Evolutionary conservation across 2,113 vertebrate species (phyloP).

Genomic region (Prionailurus viverrinus): DNA sequence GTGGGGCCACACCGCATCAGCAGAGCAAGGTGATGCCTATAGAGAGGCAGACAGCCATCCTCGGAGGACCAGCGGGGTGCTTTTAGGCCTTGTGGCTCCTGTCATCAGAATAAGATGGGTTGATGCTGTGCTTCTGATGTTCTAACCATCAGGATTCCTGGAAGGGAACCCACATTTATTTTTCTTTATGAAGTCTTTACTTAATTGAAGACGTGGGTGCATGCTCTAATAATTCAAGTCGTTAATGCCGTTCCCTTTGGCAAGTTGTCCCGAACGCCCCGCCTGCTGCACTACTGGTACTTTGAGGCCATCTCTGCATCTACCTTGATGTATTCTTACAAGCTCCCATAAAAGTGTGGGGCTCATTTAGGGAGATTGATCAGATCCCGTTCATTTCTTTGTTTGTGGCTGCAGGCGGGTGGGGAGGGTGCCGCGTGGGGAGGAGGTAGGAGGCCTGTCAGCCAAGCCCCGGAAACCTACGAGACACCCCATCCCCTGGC

Average conservation of each 20-base stretch:
- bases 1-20: slow-evolving; percentile 53
- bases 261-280: slow-evolving; percentile 48
- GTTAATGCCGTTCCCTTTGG: slow-evolving; percentile 63
- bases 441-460: not conserved
- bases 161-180: slow-evolving; percentile 65
- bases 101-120: slow-evolving; percentile 56
- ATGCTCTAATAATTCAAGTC: slow-evolving; percentile 66
- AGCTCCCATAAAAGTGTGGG: slow-evolving; percentile 60
- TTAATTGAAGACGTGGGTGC: slow-evolving; percentile 54
- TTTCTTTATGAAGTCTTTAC: slow-evolving; percentile 74
- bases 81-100: slow-evolving; percentile 63
- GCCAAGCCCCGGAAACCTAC: not conserved
- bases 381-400: slow-evolving; percentile 19
- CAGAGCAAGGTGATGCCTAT: not conserved
- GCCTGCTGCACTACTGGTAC: slow-evolving; percentile 22
- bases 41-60: slow-evolving; percentile 18
- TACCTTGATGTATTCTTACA: slow-evolving; percentile 72
- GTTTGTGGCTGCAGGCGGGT: not conserved
- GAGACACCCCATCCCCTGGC: not conserved
- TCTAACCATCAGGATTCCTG: slow-evolving; percentile 65
- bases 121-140: slow-evolving; percentile 70
- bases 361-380: slow-evolving; percentile 68
- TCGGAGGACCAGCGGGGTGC: not conserved
- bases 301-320: slow-evolving; percentile 68
- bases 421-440: too few species aligned